Base-by-base conservation (phyloP, 1,140 invertebrate genomes). In the Melitaea cinxia region DNA sequence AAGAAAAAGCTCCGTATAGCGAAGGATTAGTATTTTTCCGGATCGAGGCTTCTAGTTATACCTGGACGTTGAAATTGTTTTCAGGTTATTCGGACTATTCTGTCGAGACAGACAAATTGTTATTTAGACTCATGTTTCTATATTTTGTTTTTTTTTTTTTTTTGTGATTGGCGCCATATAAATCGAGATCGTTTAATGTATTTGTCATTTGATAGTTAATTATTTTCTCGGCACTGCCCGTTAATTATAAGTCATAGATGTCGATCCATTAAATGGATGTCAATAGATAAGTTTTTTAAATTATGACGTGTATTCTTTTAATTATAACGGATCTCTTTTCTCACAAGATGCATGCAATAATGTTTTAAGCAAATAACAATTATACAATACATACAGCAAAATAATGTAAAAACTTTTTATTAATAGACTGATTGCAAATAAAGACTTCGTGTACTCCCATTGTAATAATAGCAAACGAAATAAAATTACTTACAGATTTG, bases 1-100 rank as follows among this genome's bases (percentile, higher is more conserved):
- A 14, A 72, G 91, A 59, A 91, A 91, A 49, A 90, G 87, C 57
- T 91, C 88, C 15, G 85, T 90, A 79, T 91, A 89, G 84, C 82
- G 68, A 82, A 75, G 71, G 65, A 70, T 77, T 37, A 65, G 69
- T 68, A 42, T 67, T 53, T 65, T 47, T 55, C 37, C 28, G 52
- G 52, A 49, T 47, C 23, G 73, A 74, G 77, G 69, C 73, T 82
- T 21, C 24, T 60, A 65, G 62, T 56, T 53, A 59, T 26, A 65
- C 62, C 54, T 64, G 64, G 35, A 56, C 28, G 37, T n/a, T 68
- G 54, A 17, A 45, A 14, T 63, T 33, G 52, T 64, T 47, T 47
- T 47, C 42, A 47, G 42, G 42, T 2, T 10, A 19, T 45, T 12
- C 12, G 19, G 5, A 17, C 37, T 63, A 68, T 63, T 72, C 52